Base-by-base conservation (phyloP, 2,888 invertebrate genomes). In the Marasmarcha lunaedactyla region DNA sequence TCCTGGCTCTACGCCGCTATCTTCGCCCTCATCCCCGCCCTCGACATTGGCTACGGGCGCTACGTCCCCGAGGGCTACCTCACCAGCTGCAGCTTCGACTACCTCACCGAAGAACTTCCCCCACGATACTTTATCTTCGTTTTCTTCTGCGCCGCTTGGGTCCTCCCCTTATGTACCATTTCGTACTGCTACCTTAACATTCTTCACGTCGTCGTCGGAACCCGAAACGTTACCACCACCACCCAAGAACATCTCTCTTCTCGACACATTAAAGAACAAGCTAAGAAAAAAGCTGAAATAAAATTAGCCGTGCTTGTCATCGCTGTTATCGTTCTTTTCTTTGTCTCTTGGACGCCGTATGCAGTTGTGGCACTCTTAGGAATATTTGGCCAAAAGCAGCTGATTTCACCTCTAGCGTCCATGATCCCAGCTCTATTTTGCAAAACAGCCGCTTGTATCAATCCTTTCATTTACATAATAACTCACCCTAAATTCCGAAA, bases 11-110 rank as follows among this genome's bases (percentile, higher is more conserved):
- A 93, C 64, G 90, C 92, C 1, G 70, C 86, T 7, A 49, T 86
- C 11, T 92, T 93, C 61, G 87, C 92, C 1, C 63, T 86, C 3
- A 85, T 92, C 38, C 94, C 94, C 0, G 86, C 91, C 1, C 60
- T 88, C 15, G 85, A 89, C 53, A 81, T 92, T 34, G 91, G 92
- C 6, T 85, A 91, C 49, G 90, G 90, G 14, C 84, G 83, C 26
- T 95, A 94, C 71, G 90, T 92, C 11, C 93, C 94, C 4, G 94
- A 94, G 65, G 94, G 93, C 1, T 93, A 88, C 59, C 85, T 94
- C 43, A 93, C 92, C 13, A 91, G 91, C 53, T 95, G 94, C 71
- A 91, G 93, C 55, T 94, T 92, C 61, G 94, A 94, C 67, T 95
- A 94, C 57, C 84, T 94, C 36, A 88, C 91, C 1, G 86, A 87